Percentiles rank a stretch among this genome's conserved stretches.
Conservation (phyloP, 2,113 vertebrate species). For the Agelaius tricolor region DNA sequence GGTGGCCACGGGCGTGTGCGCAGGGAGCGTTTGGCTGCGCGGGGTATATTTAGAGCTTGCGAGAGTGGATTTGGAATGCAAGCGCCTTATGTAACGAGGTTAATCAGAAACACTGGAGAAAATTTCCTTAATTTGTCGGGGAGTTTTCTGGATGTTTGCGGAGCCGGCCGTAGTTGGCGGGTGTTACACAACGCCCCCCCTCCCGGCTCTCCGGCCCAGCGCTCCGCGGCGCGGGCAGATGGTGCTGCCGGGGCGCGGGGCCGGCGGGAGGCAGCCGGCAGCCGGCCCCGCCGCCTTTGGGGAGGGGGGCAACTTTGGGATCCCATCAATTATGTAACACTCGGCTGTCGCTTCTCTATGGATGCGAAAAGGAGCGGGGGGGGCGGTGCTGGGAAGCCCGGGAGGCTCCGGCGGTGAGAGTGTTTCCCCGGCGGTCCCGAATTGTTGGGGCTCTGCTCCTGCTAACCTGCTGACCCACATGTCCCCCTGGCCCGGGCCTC, state of each 20-base stretch:
- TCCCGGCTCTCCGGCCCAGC: neutral
- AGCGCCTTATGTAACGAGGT: constrained; percentile 97
- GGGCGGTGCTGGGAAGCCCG: neutral
- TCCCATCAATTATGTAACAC: constrained; percentile 71
- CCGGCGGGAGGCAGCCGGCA: neutral
- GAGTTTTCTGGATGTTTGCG: constrained; percentile 32
- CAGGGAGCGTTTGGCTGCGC: constrained; percentile 63
- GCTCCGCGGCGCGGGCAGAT: constrained; percentile 16
- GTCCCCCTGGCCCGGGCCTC: constrained; percentile 19
- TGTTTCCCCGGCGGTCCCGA: neutral
- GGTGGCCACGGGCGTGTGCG: constrained; percentile 32
- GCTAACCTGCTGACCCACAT: constrained; percentile 76
- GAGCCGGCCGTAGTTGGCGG: constrained; percentile 29
- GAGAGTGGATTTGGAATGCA: constrained; percentile 90
- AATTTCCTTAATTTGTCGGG: constrained; percentile 73
- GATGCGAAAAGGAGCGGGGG: neutral
- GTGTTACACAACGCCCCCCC: constrained; percentile 21
- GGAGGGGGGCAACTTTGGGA: constrained; percentile 50
- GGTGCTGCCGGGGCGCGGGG: constrained; percentile 19
- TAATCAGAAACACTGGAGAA: constrained; percentile 90
- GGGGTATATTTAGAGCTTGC: constrained; percentile 89
- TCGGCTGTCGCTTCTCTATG: neutral
- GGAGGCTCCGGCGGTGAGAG: neutral
- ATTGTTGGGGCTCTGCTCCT: constrained; percentile 3
- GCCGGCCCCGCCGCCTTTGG: neutral